Evolutionary conservation across 2,113 vertebrate genomes (phyloP).

Genomic region (Ailurus styani): DNA sequence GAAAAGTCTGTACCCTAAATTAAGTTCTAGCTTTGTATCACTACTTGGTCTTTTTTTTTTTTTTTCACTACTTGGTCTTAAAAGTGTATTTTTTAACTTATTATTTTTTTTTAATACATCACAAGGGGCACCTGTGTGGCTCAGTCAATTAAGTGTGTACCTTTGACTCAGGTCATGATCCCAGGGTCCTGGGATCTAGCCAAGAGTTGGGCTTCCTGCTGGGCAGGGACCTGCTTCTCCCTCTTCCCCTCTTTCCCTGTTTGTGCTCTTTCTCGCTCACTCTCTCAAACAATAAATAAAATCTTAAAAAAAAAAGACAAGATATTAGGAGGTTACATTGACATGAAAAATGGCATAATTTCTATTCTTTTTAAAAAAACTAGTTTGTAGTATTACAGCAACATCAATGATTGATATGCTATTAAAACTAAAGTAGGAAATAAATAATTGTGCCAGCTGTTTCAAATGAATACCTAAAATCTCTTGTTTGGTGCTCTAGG

Average conservation of each 20-base stretch:
- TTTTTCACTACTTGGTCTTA: not conserved
- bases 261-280: not conserved
- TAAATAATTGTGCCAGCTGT: not conserved
- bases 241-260: too few relatives aligned
- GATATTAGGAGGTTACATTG: not conserved
- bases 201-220: not conserved
- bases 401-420: not conserved
- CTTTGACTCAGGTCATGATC: not conserved
- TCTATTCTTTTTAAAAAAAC: not conserved
- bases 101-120: not conserved
- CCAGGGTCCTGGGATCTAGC: not conserved
- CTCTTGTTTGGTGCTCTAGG: not conserved
- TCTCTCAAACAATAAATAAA: not conserved
- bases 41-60: not conserved
- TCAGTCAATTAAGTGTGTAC: not conserved
- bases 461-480: not conserved
- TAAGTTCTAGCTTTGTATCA: not conserved
- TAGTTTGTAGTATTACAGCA: not conserved
- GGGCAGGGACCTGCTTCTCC: too few relatives aligned
- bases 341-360: not conserved
- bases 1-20: not conserved
- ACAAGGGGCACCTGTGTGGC: not conserved
- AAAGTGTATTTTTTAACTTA: not conserved
- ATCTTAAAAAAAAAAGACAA: not conserved
- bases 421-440: not conserved